A percentile compares a stretch with the other conserved stretches of the same genome.
phyloP scores from a whole-genome alignment of 2,113 vertebrate species.

The Anoplopoma fimbria region DNA sequence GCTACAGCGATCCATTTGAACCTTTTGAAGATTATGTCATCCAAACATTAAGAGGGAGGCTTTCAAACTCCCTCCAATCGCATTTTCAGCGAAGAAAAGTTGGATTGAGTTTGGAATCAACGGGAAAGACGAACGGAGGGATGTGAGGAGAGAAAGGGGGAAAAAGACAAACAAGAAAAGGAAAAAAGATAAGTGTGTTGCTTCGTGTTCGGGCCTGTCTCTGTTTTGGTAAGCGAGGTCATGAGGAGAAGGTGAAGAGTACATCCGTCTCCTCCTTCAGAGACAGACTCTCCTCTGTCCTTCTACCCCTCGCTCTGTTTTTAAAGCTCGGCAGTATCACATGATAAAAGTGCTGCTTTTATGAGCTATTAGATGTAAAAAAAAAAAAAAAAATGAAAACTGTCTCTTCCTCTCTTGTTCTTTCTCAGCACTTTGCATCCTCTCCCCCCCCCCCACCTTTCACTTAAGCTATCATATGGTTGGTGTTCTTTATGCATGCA shows the following conservation, averaged over 20 bases:
- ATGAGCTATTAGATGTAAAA: constrained; percentile 40
- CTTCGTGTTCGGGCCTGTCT: constrained; percentile 41
- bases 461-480: constrained; percentile 28
- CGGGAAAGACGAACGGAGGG: constrained; percentile 9
- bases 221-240: constrained; percentile 40
- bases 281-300: constrained; percentile 16
- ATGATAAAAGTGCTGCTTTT: constrained; percentile 45
- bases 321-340: constrained; percentile 19
- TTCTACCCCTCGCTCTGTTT: neutral
- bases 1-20: constrained; percentile 44
- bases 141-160: neutral
- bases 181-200: neutral
- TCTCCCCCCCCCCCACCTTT: neutral
- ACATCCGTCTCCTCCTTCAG: constrained; percentile 35
- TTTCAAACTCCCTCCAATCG: constrained; percentile 13
- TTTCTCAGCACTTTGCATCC: constrained; percentile 8
- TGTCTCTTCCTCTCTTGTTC: constrained; percentile 23
- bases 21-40: constrained; percentile 64
- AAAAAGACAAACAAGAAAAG: neutral
- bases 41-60: constrained; percentile 30
- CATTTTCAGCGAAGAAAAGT: constrained; percentile 11
- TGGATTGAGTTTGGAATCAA: constrained; percentile 14
- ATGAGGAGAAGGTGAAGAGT: constrained; percentile 37
- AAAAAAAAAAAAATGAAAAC: neutral
- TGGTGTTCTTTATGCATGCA: constrained; percentile 46